Percentiles rank a stretch among this genome's conserved stretches.
Evolutionary conservation across 1,140 invertebrate species (phyloP).

Genomic region (Proctacanthus coquilletti): DNA sequence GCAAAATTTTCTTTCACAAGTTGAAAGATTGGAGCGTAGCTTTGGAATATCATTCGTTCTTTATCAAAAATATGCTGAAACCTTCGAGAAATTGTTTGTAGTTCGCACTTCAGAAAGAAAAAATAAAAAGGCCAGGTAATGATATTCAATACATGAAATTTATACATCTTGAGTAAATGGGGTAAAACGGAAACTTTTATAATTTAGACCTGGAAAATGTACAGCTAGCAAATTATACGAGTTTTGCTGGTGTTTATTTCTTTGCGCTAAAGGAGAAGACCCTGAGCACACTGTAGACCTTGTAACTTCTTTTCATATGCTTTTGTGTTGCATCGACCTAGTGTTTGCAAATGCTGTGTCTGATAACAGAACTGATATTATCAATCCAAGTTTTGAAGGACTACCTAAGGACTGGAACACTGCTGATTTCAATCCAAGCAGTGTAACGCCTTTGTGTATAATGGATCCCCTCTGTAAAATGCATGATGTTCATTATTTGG

Average conservation of each 20-base stretch:
- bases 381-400: slow-evolving; percentile 70
- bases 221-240: slow-evolving; percentile 72
- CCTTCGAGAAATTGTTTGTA: slow-evolving; percentile 70
- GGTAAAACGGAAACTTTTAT: slow-evolving; percentile 8
- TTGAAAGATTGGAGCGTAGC: slow-evolving; percentile 75
- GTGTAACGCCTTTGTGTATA: slow-evolving; percentile 58
- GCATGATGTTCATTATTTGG: slow-evolving; percentile 62
- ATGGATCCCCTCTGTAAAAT: slow-evolving; percentile 69
- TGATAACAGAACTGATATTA: slow-evolving; percentile 62
- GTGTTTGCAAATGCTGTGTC: slow-evolving; percentile 75
- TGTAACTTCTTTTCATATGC: slow-evolving; percentile 85
- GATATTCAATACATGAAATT: slow-evolving; percentile 2
- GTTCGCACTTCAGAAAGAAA: slow-evolving; percentile 43
- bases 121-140: slow-evolving; percentile 51
- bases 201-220: slow-evolving; percentile 47
- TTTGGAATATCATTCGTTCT: slow-evolving; percentile 90
- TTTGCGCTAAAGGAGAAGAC: slow-evolving; percentile 78
- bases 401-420: slow-evolving; percentile 54
- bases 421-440: slow-evolving; percentile 45
- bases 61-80: slow-evolving; percentile 83
- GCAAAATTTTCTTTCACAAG: slow-evolving; percentile 67
- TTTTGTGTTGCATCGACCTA: slow-evolving; percentile 81
- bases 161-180: not conserved
- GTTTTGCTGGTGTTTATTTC: slow-evolving; percentile 86
- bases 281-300: slow-evolving; percentile 76